Conservation (phyloP, 1,140 invertebrate genomes). For the Cyrtorhinus lividipennis region DNA sequence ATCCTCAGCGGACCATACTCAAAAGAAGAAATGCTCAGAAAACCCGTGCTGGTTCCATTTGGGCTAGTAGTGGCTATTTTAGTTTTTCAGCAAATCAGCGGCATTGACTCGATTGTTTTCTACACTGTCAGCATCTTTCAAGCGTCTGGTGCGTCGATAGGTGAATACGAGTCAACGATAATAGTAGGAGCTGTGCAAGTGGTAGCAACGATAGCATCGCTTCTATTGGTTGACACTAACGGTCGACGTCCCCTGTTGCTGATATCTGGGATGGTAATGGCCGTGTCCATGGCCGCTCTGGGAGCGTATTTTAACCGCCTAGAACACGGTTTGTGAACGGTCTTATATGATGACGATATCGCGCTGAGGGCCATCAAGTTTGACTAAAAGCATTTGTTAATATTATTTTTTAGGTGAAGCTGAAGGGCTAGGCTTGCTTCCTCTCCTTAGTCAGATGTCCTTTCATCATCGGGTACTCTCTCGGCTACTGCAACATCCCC, state of each 20-base stretch:
- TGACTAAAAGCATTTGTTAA: neutral
- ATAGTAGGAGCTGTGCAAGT: slow-evolving; percentile 42
- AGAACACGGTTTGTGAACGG: slow-evolving; percentile 25
- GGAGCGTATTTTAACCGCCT: slow-evolving; percentile 40
- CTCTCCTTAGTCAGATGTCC: slow-evolving; percentile 33
- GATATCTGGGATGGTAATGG: slow-evolving; percentile 31
- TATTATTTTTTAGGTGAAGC: neutral
- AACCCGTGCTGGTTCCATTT: slow-evolving; percentile 28
- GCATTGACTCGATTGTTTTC: slow-evolving; percentile 53
- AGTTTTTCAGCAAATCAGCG: slow-evolving; percentile 46
- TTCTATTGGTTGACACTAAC: slow-evolving; percentile 38
- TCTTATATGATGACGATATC: neutral
- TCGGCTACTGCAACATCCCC: slow-evolving; percentile 37
- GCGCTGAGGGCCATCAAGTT: neutral
- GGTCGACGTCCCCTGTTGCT: slow-evolving; percentile 37
- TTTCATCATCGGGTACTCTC: slow-evolving; percentile 36
- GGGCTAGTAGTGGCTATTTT: slow-evolving; percentile 35
- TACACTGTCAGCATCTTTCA: slow-evolving; percentile 51
- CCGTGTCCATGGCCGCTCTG: slow-evolving; percentile 36
- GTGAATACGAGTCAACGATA: slow-evolving; percentile 42
- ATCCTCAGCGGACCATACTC: slow-evolving; percentile 15
- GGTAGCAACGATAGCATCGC: slow-evolving; percentile 36
- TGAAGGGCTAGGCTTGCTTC: slow-evolving; percentile 30
- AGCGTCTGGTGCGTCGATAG: slow-evolving; percentile 38
- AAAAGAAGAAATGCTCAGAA: slow-evolving; percentile 6